Base-by-base conservation (phyloP, 2,797 vertebrate genomes). In the Lophotriccus pileatus region DNA sequence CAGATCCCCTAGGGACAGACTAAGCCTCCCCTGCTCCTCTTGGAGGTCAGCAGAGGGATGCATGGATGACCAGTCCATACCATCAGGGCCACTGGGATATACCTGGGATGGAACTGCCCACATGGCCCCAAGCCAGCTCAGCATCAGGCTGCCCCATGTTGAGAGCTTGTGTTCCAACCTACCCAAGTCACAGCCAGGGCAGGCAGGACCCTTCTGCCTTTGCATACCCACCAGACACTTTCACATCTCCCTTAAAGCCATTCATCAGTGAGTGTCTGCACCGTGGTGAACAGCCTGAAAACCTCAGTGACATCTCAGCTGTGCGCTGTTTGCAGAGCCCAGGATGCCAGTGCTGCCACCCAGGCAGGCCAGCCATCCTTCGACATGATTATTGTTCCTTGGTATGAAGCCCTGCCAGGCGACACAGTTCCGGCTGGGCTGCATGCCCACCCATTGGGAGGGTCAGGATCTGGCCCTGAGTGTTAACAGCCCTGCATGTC, bases 61-160 rank as follows among this genome's bases (percentile, higher is more conserved):
- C 17, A 19, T 5, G 19, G 12, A 44, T 28, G 12, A 56, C 13
- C 8, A 17, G 11, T 58, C 18, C 39, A 59, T 66, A 32, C 25
- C 1, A 3, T 10, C 0, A 0, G 25, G 20, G 20, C 21, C 1
- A 1, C 11, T 2, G 3, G 43, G 25, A 52, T 32, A 32, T 22
- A 23, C 16, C 17, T 64, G 66, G 14, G 28, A 25, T 44, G 37
- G 58, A 84, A 28, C 23, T 1, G 0, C 41, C 32, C 4, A 1
- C 9, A 10, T 21, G 30, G 24, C 14, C 43, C 17, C 44, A 87
- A 59, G 18, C 14, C 52, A 82, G 47, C 47, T 79, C 43, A 76
- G 32, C 30, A 34, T 52, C 6, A 0, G 21, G 18, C 46, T 52
- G 36, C 39, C 39, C 14, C 20, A 7, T 18, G 8, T 34, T 72